Evolutionary conservation across 2,797 vertebrate genomes (phyloP).

Genomic region (Acestrorhynchus altus): DNA sequence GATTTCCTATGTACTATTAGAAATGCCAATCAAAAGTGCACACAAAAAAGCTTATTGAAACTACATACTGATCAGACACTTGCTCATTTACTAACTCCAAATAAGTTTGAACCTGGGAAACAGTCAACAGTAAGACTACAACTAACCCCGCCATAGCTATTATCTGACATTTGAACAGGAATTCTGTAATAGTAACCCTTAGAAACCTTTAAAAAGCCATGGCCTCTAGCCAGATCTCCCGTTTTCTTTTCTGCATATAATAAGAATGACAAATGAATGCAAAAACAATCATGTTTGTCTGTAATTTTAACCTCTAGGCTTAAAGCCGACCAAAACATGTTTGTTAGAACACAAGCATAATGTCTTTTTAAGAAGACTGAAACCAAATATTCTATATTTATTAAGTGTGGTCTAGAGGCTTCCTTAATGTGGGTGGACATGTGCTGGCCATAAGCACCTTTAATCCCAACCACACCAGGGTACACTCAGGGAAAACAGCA

Average conservation of each 20-base stretch:
- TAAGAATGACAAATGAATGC: neutral
- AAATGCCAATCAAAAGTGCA: neutral
- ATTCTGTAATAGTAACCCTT: conserved; percentile 7
- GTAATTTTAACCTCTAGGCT: too few species aligned
- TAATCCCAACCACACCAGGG: conserved; percentile 38
- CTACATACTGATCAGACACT: neutral
- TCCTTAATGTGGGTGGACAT: conserved; percentile 25
- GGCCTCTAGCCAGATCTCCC: neutral
- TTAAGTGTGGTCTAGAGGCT: neutral
- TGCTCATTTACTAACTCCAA: conserved; percentile 1
- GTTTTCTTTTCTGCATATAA: neutral
- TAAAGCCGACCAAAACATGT: neutral
- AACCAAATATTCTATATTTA: neutral
- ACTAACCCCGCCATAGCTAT: neutral
- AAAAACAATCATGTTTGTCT: too few species aligned
- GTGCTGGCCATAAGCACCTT: conserved; percentile 38
- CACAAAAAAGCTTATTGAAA: neutral
- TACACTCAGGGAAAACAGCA: conserved; percentile 27
- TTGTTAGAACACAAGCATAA: neutral
- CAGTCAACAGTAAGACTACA: conserved; percentile 16
- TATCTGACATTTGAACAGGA: conserved; percentile 31
- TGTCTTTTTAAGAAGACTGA: neutral
- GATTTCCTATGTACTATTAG: neutral
- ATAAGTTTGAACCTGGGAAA: neutral
- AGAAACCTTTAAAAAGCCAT: conserved; percentile 9